A percentile compares a stretch with the other conserved stretches of the same genome.
phyloP scores from a whole-genome alignment of 1,140 invertebrate species.

The Tribolium madens region DNA sequence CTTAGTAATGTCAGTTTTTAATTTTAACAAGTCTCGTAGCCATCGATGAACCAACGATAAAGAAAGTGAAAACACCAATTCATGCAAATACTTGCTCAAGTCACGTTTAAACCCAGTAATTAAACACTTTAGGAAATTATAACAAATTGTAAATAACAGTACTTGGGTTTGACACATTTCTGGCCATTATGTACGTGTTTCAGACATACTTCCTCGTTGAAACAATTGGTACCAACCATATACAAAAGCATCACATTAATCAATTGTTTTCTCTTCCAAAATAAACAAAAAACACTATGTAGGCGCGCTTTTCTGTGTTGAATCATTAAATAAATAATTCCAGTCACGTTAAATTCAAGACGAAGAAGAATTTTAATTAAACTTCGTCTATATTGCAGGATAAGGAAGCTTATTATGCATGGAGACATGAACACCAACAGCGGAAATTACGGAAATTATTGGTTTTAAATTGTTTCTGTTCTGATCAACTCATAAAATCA shows the following conservation, averaged over 20 bases:
- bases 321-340: conserved; percentile 25
- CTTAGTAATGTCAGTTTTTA: not conserved
- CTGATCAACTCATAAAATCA: not conserved
- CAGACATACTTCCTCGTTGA: not conserved
- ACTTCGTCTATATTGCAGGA: conserved; percentile 6
- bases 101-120: not conserved
- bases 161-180: not conserved
- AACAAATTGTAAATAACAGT: not conserved
- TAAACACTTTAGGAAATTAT: not conserved
- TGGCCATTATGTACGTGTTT: not conserved
- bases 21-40: not conserved
- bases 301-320: conserved; percentile 1
- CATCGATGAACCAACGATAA: not conserved
- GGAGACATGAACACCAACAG: conserved; percentile 1
- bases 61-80: conserved; percentile 21
- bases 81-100: not conserved
- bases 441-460: conserved; percentile 14
- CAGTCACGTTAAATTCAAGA: conserved; percentile 14
- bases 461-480: not conserved
- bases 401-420: conserved; percentile 31
- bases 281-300: conserved; percentile 1
- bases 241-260: conserved; percentile 4
- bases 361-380: conserved; percentile 20
- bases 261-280: conserved; percentile 33
- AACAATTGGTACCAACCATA: not conserved